Percentiles rank a stretch among this genome's conserved stretches.
Conservation (phyloP, 2,113 vertebrate genomes). For the Apaloderma vittatum region DNA sequence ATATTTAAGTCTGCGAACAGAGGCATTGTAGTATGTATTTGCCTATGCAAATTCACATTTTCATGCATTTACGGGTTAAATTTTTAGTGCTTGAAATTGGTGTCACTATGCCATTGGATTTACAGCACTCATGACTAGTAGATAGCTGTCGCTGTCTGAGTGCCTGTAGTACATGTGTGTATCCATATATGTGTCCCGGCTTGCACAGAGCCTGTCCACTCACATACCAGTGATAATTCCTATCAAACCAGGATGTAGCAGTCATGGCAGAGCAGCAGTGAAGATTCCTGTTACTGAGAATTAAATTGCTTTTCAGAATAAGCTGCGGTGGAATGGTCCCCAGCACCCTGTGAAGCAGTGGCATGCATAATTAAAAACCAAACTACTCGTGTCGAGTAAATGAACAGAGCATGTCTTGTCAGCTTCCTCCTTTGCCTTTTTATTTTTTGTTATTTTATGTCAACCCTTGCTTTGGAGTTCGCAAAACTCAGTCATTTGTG, state of each 20-base stretch:
- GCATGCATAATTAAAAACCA: slow-evolving; percentile 64
- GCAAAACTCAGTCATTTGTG: slow-evolving; percentile 21
- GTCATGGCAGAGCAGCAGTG: background rate
- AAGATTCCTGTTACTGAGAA: slow-evolving; percentile 38
- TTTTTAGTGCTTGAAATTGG: background rate
- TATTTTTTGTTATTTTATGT: background rate
- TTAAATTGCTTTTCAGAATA: slow-evolving; percentile 49
- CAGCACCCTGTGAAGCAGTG: slow-evolving; percentile 16
- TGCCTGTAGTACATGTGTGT: background rate
- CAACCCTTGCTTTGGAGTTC: slow-evolving; percentile 4
- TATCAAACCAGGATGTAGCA: background rate
- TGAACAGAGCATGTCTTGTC: slow-evolving; percentile 36
- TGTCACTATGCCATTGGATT: background rate
- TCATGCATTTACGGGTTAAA: background rate
- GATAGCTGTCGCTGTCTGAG: background rate
- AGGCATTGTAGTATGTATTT: background rate
- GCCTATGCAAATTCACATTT: background rate
- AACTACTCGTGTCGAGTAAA: slow-evolving; percentile 36
- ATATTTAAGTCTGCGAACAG: background rate
- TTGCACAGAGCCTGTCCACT: background rate
- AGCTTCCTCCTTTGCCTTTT: slow-evolving; percentile 21
- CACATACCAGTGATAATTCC: background rate
- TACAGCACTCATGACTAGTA: background rate
- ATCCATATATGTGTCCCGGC: background rate
- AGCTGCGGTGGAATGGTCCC: background rate